Base-by-base conservation (phyloP, 2,113 vertebrate species). In the Callipepla squamata region DNA sequence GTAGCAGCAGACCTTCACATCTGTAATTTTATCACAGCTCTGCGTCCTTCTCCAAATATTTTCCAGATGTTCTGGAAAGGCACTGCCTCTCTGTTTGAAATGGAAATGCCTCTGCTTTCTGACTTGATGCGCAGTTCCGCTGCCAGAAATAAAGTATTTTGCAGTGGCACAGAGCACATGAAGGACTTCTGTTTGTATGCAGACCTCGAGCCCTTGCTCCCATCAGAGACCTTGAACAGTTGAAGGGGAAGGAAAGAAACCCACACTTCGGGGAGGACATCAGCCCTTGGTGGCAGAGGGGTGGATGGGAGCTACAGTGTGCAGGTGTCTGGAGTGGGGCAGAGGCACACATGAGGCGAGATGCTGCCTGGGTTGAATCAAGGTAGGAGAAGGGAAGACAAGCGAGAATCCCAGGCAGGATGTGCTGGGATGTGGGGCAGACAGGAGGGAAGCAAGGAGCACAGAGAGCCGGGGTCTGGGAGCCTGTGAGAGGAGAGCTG, bases 331-430 rank as follows among this genome's bases (percentile, higher is more conserved):
- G 53, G 30, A 63, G 48, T n/a, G 13, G 8, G 59, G 26, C 32
- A 61, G 70, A 55, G 19, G 26, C 42, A 45, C 0, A 0, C 32
- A 42, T 0, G 62, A n/a, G 48, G 6, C 23, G 55, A 30, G 63
- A 74, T 14, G 34, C 10, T 48, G 13, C 63, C 80, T 32, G 45
- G 38, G 22, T 53, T 81, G 47, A 28, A 53, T 48, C 4, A 28
- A 36, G n/a, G 73, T 34, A 48, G 75, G n/a, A 84, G 44, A 80
- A 45, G 6, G 3, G 19, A 58, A 30, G 45, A 8, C 10, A 40
- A 48, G 22, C 2, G 1, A 5, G 23, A 57, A 58, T 11, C 7
- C 42, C 42, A 58, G 32, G 73, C 28, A 8, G 62, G 44, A 28
- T 6, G 23, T 48, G 20, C 5, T 10, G 8, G 53, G 15, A 7